Base-by-base conservation (phyloP, 92 coral and sea anemone genomes). In the Meandrina meandrites region DNA sequence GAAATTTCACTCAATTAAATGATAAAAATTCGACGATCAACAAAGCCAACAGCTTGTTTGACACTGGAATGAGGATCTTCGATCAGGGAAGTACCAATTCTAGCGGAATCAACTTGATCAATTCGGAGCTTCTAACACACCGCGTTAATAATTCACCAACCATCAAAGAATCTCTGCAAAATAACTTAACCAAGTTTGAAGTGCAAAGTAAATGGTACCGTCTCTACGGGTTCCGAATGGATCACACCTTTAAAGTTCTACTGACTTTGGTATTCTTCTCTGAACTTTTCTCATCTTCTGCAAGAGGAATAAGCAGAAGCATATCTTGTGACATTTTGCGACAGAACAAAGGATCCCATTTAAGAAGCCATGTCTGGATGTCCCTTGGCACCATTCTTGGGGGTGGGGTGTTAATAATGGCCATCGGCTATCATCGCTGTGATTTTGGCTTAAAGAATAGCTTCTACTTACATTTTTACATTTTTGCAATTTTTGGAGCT, bases 391-490 rank as follows among this genome's bases (percentile, higher is more conserved):
- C 91, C 31, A 81, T 96, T 51, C 54, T 92, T 11, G 96, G 98
- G 81, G 96, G 96, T 24, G 93, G 93, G 21, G 88, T 90, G 2
- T 75, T 92, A 45, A 89, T 94, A 24, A 90, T 91, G 40, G 92
- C 89, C 16, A 92, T 95, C 45, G 96, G 92, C 34, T 86, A 85
- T 10, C 91, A 95, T 47, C 98, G 90, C 0, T 97, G 99, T 70
- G 78, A 87, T 36, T 91, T 97, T 70, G 89, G 92, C 22, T 85
- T 97, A 28, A 79, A 81, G 42, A 95, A 97, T 80, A 85, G 88
- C 40, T 97, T 97, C 87, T 93, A 95, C 84, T 79, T 97, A 67
- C 98, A 95, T 89, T 97, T 97, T 91, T 95, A 91, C 53, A 73
- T 93, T 72, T 96, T 89, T 74, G 86, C 94, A 17, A 81, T 91